phyloP scores from a whole-genome alignment of 2,888 invertebrate genomes.

The Eupithecia subfuscata region DNA sequence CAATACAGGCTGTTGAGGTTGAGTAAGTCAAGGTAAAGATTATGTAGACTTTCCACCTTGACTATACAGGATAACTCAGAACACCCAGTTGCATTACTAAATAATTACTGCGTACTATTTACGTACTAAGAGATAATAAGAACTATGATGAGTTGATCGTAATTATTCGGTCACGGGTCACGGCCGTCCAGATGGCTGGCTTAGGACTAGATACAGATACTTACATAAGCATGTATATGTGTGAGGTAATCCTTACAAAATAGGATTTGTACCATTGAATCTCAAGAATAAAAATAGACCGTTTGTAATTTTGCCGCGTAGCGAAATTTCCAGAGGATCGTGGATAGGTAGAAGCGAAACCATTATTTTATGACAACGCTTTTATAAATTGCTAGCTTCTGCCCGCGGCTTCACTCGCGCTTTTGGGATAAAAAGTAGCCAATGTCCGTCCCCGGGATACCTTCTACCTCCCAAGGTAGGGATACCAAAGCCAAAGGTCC shows the following conservation, averaged over 20 bases:
- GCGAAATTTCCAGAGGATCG: neutral
- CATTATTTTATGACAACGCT: neutral
- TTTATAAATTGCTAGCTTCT: too few relatives aligned
- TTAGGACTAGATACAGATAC: neutral
- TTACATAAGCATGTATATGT: neutral
- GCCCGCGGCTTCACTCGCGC: too few relatives aligned
- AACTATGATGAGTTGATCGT: conserved; percentile 35
- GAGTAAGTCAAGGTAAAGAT: neutral
- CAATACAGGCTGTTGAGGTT: too few relatives aligned
- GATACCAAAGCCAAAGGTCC: too few relatives aligned
- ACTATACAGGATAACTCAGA: neutral
- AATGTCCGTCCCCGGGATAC: too few relatives aligned
- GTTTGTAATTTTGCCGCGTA: neutral
- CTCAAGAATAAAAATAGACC: neutral
- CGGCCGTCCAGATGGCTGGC: conserved; percentile 32
- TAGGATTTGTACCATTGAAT: neutral
- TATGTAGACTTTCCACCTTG: neutral
- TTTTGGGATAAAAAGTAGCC: too few relatives aligned
- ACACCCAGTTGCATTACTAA: conserved; percentile 8
- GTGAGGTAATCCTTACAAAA: neutral
- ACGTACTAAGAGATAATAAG: conserved; percentile 25
- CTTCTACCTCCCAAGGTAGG: too few relatives aligned
- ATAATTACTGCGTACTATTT: neutral
- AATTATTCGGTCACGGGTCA: conserved; percentile 36
- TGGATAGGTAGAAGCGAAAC: neutral